Percentiles rank a stretch among this genome's conserved stretches.
phyloP scores from a whole-genome alignment of 2,113 vertebrate genomes.

The Lathamus discolor region DNA sequence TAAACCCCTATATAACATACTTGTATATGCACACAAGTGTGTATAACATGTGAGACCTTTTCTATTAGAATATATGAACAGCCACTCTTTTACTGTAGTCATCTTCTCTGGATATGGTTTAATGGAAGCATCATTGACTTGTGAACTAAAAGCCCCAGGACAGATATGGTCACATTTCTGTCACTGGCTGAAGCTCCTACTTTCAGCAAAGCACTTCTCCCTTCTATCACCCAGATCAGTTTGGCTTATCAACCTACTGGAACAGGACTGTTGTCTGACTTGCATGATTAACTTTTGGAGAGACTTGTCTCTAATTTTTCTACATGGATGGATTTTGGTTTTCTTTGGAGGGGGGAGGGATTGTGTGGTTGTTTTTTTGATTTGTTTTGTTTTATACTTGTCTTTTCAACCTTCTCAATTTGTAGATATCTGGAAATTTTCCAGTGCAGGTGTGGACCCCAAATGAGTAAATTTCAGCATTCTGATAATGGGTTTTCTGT shows the following conservation, averaged over 20 bases:
- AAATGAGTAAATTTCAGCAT: conserved; percentile 34
- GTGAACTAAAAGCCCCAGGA: background rate
- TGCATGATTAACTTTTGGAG: background rate
- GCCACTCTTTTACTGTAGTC: too few relatives aligned
- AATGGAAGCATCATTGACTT: background rate
- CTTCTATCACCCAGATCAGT: background rate
- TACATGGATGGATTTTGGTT: background rate
- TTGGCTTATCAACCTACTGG: background rate
- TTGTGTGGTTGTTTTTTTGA: background rate
- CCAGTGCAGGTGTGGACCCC: conserved; percentile 23
- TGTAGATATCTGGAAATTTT: background rate
- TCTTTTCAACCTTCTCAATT: background rate
- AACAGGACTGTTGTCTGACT: background rate
- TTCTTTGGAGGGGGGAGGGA: accelerated
- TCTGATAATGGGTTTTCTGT: background rate
- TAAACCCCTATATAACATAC: background rate
- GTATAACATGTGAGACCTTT: background rate
- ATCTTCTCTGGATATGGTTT: background rate
- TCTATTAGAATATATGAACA: background rate
- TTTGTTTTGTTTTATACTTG: background rate
- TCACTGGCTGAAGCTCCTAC: background rate
- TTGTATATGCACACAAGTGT: accelerated
- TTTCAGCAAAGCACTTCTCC: background rate
- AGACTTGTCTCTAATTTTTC: background rate
- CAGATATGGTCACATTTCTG: background rate